Conservation (phyloP, 2,888 invertebrate species). For the Gandaritis pyraliata region DNA sequence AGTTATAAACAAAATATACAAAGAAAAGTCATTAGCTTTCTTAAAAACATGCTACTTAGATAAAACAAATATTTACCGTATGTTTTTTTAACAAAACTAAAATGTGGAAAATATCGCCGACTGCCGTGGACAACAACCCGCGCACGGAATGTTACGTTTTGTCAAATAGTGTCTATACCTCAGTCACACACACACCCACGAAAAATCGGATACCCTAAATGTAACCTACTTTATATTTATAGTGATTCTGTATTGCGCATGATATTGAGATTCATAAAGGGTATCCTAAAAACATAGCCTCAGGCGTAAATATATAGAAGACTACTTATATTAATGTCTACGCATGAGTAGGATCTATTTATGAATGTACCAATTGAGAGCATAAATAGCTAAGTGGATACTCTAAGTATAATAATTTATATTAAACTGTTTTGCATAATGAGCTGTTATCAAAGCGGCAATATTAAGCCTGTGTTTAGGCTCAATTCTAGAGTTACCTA, state of each 20-base stretch:
- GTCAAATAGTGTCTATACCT: conserved; percentile 49
- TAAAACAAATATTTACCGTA: too few species aligned
- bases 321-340: not conserved
- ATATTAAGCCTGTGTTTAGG: too few species aligned
- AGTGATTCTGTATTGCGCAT: not conserved
- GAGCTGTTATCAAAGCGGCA: too few species aligned
- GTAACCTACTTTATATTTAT: conserved; percentile 20
- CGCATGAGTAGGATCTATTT: not conserved
- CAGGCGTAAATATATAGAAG: not conserved
- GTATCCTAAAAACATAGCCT: conserved; percentile 17
- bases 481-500: too few species aligned
- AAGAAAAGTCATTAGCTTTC: too few species aligned
- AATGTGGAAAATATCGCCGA: not conserved
- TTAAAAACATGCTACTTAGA: too few species aligned
- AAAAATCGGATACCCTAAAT: conserved; percentile 25
- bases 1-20: too few species aligned
- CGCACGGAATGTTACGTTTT: conserved; percentile 58
- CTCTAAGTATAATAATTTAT: too few species aligned
- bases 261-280: conserved; percentile 15
- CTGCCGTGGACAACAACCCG: conserved; percentile 44
- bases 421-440: too few species aligned
- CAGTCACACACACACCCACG: conserved; percentile 28
- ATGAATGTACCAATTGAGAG: too few species aligned
- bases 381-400: too few species aligned
- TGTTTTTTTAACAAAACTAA: too few species aligned